phyloP scores from a whole-genome alignment of 2,888 invertebrate species.

The Troides helena region DNA sequence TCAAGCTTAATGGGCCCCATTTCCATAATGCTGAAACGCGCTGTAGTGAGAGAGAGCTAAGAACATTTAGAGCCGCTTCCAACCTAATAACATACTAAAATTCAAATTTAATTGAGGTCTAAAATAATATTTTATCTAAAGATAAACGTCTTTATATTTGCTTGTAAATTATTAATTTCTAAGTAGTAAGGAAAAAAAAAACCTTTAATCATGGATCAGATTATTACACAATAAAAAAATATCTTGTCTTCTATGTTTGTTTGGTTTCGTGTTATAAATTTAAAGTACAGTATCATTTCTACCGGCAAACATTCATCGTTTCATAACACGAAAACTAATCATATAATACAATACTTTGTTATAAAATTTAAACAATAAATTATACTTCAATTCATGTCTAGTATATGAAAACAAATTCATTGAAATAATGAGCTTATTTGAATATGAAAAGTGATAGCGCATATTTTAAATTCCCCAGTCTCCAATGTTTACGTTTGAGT shows the following conservation, averaged over 20 bases:
- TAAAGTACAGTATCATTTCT: neutral
- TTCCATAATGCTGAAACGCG: conserved; percentile 57
- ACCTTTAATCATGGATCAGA: too few relatives aligned
- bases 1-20: conserved; percentile 67
- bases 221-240: neutral
- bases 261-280: neutral
- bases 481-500: neutral
- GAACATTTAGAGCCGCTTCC: conserved; percentile 37
- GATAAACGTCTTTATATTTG: too few relatives aligned
- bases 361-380: neutral
- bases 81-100: neutral
- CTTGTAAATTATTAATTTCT: too few relatives aligned
- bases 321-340: too few relatives aligned
- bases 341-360: too few relatives aligned
- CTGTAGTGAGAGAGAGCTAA: conserved; percentile 33
- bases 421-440: neutral
- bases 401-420: neutral
- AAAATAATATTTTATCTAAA: too few relatives aligned
- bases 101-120: too few relatives aligned
- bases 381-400: neutral
- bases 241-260: neutral
- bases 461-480: neutral
- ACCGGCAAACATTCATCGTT: neutral
- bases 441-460: neutral
- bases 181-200: too few relatives aligned